Base-by-base conservation (phyloP, 2,797 vertebrate species). In the Bradypodion pumilum region DNA sequence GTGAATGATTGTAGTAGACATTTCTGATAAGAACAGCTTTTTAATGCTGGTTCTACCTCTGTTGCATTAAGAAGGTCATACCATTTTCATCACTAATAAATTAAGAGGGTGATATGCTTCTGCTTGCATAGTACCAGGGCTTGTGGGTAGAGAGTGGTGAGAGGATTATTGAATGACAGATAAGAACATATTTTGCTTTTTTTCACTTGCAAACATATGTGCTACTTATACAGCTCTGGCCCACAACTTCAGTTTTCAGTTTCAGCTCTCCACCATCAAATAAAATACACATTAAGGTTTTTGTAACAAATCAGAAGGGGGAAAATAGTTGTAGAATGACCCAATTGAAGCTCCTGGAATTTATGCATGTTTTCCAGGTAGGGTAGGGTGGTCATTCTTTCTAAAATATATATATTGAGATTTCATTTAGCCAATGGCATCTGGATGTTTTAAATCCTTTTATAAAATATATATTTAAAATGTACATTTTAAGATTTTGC, bases 341-440 rank as follows among this genome's bases (percentile, higher is more conserved):
- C 81, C 76, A 76, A n/a, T 74, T 66, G 74, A 85, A 68, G 66
- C 76, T 60, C 66, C 42, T 60, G 35, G 63, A 84, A 70, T 44
- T 80, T 19, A 65, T n/a, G 59, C 65, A 59, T 9, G 2, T 2
- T 75, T 49, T 60, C 78, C 56, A 69, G 82, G 21, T 40, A 70
- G 13, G 70, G 60, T 75, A 76, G 66, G 69, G 29, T 35, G 32
- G 29, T 6, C 81, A 73, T 13, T 68, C 77, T 56, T 72, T 78
- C 23, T 32, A 78, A 78, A 72, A 8, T 72, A 3, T 52, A 78
- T 72, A 8, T 72, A 3, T 52, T 73, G 74, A 80, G 52, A 42
- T 74, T n/a, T n/a, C n/a, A n/a, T n/a, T 56, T 85, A 75, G 4
- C 81, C 81, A 59, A 78, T 85, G 69, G 60, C n/a, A 78, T 74